These are phyloP conservation scores for Dendrolimus pini DNA, from an alignment of 2,888 invertebrate genomes.

Conservation along the genomic window DNA sequence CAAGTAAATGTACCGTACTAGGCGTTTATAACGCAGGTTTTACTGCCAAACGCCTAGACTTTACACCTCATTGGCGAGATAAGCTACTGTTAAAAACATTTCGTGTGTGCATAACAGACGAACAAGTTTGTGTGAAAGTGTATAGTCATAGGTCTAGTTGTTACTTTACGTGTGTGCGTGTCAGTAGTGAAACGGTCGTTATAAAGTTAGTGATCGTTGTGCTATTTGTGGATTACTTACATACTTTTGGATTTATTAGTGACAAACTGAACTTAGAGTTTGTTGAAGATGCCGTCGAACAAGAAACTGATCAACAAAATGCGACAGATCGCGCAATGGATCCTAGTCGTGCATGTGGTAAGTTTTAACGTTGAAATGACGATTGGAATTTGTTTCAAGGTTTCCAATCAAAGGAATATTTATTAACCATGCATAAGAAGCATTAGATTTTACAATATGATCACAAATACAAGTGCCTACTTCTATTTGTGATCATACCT, in stretches of 20 bases:
- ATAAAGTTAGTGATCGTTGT: slow-evolving; percentile 60
- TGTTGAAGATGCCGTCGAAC: slow-evolving; percentile 63
- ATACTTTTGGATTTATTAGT: slow-evolving; percentile 41
- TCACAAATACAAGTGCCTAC: too few species aligned
- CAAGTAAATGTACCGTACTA: slow-evolving; percentile 60
- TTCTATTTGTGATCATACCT: too few species aligned
- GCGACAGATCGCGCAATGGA: slow-evolving; percentile 66
- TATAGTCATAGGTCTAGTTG: slow-evolving; percentile 43
- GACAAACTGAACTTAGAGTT: slow-evolving; percentile 29
- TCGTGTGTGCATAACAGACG: slow-evolving; percentile 29
- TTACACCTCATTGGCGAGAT: slow-evolving; percentile 41
- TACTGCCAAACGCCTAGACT: slow-evolving; percentile 61
- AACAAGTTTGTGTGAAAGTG: slow-evolving; percentile 69
- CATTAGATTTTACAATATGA: too few species aligned
- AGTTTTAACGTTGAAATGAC: slow-evolving; percentile 24
- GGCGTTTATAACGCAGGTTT: slow-evolving; percentile 66
- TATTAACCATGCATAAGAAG: too few species aligned
- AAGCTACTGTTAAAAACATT: slow-evolving; percentile 46
- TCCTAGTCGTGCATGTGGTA: slow-evolving; percentile 68
- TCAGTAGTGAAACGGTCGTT: slow-evolving; percentile 70
- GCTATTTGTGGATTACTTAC: slow-evolving; percentile 64
- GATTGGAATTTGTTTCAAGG: not conserved
- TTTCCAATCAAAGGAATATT: not conserved
- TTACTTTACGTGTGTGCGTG: slow-evolving; percentile 62
- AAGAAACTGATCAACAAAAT: slow-evolving; percentile 66